A percentile compares a stretch with the other conserved stretches of the same genome.
Conservation (phyloP, 1,140 invertebrate genomes). For the Ladona fulva region DNA sequence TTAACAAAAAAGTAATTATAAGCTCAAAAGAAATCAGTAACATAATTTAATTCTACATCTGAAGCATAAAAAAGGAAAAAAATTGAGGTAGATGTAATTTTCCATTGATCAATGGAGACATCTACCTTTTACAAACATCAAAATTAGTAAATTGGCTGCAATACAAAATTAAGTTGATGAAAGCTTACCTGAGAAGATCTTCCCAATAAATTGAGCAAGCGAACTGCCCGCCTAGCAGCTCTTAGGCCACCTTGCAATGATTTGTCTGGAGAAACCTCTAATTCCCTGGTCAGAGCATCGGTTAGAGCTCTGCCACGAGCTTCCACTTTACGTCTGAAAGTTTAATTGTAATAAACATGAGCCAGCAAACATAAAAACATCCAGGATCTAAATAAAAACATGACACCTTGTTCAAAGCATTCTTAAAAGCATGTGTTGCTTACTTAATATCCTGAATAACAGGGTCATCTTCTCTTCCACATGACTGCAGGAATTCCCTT, state of each 20-base stretch:
- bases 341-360: constrained; percentile 33
- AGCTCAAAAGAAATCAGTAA: too few relatives aligned
- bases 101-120: too few relatives aligned
- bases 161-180: too few relatives aligned
- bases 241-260: constrained; percentile 87
- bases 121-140: too few relatives aligned
- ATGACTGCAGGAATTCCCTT: constrained; percentile 39
- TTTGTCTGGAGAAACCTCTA: constrained; percentile 78
- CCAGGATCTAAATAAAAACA: not conserved
- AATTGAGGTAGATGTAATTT: too few relatives aligned
- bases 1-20: too few relatives aligned
- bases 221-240: constrained; percentile 74
- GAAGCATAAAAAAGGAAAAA: too few relatives aligned
- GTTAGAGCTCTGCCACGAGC: constrained; percentile 67
- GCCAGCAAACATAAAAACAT: too few relatives aligned
- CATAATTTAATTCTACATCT: too few relatives aligned
- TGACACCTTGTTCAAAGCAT: too few relatives aligned
- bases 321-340: constrained; percentile 50
- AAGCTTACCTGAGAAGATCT: constrained; percentile 55
- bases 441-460: constrained; percentile 30
- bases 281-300: constrained; percentile 77
- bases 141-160: too few relatives aligned
- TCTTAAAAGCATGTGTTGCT: not conserved
- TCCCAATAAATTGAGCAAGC: constrained; percentile 77
- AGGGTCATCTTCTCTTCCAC: constrained; percentile 17